Evolutionary conservation across 2,113 vertebrate species (phyloP).

Genomic region (Thalassoma bifasciatum): DNA sequence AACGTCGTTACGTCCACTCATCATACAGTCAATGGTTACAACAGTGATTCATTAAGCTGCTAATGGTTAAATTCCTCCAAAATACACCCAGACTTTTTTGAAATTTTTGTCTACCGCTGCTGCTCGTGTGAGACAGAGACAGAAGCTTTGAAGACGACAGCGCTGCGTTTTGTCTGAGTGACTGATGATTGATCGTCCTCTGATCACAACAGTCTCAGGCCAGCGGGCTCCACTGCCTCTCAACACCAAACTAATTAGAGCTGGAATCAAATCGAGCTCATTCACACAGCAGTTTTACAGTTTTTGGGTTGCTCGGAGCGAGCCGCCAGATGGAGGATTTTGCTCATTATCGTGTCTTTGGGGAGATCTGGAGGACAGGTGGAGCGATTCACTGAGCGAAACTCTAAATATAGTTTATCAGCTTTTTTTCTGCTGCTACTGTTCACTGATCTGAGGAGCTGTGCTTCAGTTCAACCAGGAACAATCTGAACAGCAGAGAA

Average conservation of each 20-base stretch:
- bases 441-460: constrained; percentile 2
- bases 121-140: background rate
- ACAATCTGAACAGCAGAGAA: background rate
- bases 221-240: constrained; percentile 26
- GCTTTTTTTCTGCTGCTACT: constrained; percentile 28
- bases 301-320: constrained; percentile 28
- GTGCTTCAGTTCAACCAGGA: background rate
- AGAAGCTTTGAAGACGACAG: too few relatives aligned
- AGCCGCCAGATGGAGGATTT: constrained; percentile 64
- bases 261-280: constrained; percentile 53
- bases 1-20: too few relatives aligned
- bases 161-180: background rate
- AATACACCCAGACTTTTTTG: background rate
- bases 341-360: constrained; percentile 61
- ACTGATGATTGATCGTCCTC: constrained; percentile 34
- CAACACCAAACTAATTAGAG: constrained; percentile 53
- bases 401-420: constrained; percentile 40
- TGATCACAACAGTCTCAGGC: constrained; percentile 23
- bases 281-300: constrained; percentile 47
- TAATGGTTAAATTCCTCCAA: background rate
- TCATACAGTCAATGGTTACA: too few relatives aligned
- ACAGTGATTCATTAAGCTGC: background rate
- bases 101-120: too few relatives aligned
- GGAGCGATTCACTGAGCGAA: constrained; percentile 52
- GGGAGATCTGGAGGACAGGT: constrained; percentile 62